Conservation (phyloP, 37 sponge, comb jelly and placozoan genomes). For the Mnemiopsis leidyi region DNA sequence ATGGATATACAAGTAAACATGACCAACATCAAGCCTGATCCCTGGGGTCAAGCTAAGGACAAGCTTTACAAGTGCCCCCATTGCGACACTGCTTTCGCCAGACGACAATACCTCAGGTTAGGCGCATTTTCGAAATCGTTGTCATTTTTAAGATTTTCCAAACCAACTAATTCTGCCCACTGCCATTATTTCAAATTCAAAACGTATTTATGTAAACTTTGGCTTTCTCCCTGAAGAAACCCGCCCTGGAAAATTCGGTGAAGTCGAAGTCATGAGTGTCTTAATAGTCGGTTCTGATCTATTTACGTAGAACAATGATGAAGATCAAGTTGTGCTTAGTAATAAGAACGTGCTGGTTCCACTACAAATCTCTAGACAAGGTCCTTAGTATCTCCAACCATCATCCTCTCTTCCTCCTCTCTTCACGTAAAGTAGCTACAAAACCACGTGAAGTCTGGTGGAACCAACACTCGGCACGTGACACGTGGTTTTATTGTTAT, state of each 20-base stretch:
- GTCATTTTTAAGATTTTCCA: background rate
- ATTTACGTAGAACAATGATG: background rate
- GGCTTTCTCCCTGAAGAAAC: no score
- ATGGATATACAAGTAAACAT: conserved; percentile 44
- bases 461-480: background rate
- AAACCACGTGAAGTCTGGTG: background rate
- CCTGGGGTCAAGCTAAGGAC: conserved; percentile 33
- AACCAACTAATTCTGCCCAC: no score
- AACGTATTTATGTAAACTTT: no score
- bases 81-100: conserved; percentile 33
- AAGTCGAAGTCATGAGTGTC: background rate
- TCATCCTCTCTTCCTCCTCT: background rate
- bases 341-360: background rate
- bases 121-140: no score
- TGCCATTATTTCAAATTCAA: no score
- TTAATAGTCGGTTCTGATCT: background rate
- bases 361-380: background rate
- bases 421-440: background rate
- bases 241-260: background rate
- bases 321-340: background rate
- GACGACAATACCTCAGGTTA: conserved; percentile 45
- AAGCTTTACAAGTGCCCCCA: conserved; percentile 55
- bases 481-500: no score
- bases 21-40: conserved; percentile 53
- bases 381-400: background rate